A percentile compares a stretch with the other conserved stretches of the same genome.
Conservation (phyloP, 2,113 vertebrate genomes). For the Hemibates koningsi region DNA sequence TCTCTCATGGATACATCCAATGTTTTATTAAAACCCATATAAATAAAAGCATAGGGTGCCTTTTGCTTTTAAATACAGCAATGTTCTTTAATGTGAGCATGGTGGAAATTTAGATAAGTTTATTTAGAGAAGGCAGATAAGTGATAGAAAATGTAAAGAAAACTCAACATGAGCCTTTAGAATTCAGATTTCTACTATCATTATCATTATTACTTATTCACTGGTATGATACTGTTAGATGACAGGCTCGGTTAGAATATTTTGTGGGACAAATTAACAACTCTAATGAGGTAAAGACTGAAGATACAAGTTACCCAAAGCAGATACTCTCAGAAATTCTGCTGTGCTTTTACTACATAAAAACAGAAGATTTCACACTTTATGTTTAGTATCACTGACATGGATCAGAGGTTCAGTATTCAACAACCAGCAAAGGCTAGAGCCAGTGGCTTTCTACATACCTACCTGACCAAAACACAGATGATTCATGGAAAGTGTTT, state of each 20-base stretch:
- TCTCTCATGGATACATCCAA: slow-evolving; percentile 17
- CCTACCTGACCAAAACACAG: neutral
- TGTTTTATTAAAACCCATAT: slow-evolving; percentile 46
- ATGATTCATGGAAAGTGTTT: neutral
- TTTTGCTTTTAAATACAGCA: slow-evolving; percentile 13
- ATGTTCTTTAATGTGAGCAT: neutral
- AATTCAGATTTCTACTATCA: slow-evolving; percentile 25
- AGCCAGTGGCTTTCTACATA: neutral
- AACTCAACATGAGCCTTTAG: slow-evolving; percentile 11
- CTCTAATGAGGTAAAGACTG: slow-evolving; percentile 43
- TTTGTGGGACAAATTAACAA: slow-evolving; percentile 52
- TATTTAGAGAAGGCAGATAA: neutral
- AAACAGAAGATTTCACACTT: neutral
- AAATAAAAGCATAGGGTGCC: slow-evolving; percentile 45
- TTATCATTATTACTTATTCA: slow-evolving; percentile 10
- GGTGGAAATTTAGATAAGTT: neutral
- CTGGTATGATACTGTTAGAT: slow-evolving; percentile 39
- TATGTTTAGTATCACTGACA: neutral
- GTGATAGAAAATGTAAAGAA: neutral
- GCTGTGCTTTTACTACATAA: neutral
- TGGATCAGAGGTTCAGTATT: neutral
- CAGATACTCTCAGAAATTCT: neutral
- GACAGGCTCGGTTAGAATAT: slow-evolving; percentile 33
- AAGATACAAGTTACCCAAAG: neutral
- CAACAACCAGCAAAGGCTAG: neutral